Evolutionary conservation across 2,888 invertebrate species (phyloP).

Genomic region (Parochlus steinenii): DNA sequence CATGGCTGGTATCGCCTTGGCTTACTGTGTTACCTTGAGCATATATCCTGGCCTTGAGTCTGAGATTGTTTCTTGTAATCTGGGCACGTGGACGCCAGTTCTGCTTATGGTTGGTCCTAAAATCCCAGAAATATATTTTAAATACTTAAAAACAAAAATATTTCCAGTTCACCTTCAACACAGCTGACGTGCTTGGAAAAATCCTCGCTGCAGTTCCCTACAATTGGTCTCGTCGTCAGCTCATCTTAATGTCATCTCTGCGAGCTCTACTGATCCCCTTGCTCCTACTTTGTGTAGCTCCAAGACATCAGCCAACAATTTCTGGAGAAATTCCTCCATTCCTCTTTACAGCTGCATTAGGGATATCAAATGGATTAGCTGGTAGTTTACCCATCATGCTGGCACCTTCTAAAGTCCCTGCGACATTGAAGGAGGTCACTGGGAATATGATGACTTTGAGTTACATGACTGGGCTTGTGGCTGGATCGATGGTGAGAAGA

Average conservation of each 20-base stretch:
- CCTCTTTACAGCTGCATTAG: constrained; percentile 49
- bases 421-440: constrained; percentile 72
- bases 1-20: constrained; percentile 76
- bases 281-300: constrained; percentile 65
- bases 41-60: constrained; percentile 83
- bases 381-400: constrained; percentile 88
- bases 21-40: constrained; percentile 78
- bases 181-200: constrained; percentile 57
- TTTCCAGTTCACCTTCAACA: constrained; percentile 75
- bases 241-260: constrained; percentile 55
- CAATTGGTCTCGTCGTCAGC: constrained; percentile 66
- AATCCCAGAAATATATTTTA: too few relatives aligned
- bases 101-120: too few relatives aligned
- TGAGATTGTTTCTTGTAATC: constrained; percentile 67
- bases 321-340: constrained; percentile 48
- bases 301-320: constrained; percentile 56
- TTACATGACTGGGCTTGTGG: constrained; percentile 72
- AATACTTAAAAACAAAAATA: too few relatives aligned
- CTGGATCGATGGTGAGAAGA: constrained; percentile 67
- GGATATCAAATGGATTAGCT: constrained; percentile 72
- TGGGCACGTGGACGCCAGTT: constrained; percentile 83
- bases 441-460: constrained; percentile 92
- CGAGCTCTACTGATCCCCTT: constrained; percentile 64
- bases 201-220: constrained; percentile 61
- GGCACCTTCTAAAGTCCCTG: constrained; percentile 72